Percentiles rank a stretch among this genome's conserved stretches.
These are phyloP conservation scores for Monopterus albus DNA, from an alignment of 2,113 vertebrate genomes.

Conservation along the genomic window DNA sequence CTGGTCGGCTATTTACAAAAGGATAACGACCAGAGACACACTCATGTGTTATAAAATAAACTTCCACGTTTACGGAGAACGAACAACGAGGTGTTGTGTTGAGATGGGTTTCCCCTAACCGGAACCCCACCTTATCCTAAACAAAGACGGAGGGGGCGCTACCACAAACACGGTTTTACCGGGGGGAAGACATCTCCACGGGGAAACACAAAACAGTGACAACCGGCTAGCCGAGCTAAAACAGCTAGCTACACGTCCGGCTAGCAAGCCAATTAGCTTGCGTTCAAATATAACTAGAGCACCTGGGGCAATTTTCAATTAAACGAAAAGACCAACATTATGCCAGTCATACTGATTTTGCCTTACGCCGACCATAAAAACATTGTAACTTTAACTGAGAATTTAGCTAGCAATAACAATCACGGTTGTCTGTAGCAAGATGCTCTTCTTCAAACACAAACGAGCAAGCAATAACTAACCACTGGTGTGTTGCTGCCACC, in stretches of 20 bases:
- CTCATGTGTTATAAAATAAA: constrained; percentile 87
- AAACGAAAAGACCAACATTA: not conserved
- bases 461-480: accelerated
- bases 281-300: not conserved
- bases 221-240: constrained; percentile 27
- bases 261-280: not conserved
- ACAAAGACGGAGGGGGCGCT: too few species aligned
- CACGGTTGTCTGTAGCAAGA: constrained; percentile 19
- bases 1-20: constrained; percentile 92
- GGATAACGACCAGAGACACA: constrained; percentile 94
- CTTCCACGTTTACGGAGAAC: constrained; percentile 30
- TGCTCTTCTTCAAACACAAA: constrained; percentile 28
- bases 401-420: not conserved
- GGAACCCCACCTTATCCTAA: too few species aligned
- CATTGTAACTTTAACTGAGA: not conserved
- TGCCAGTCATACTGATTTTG: too few species aligned
- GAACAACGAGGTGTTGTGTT: too few species aligned
- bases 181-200: too few species aligned
- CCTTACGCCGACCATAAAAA: not conserved
- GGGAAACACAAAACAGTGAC: too few species aligned
- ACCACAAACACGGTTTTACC: too few species aligned
- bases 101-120: too few species aligned
- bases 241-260: not conserved
- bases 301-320: not conserved
- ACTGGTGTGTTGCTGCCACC: not conserved